Conservation (phyloP, 2,888 invertebrate species). For the Proisotoma minuta region DNA sequence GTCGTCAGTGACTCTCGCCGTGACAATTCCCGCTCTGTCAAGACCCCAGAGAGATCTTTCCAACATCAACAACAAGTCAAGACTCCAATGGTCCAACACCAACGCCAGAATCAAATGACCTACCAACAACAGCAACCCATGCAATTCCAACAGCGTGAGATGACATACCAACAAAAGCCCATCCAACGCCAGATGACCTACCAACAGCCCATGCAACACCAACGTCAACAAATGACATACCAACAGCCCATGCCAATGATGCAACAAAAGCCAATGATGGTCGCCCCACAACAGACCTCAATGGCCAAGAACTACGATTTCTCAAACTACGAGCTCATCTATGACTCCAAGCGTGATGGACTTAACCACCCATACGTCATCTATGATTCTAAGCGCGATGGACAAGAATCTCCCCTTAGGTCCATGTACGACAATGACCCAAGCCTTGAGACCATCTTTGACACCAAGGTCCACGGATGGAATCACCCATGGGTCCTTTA, state of each 20-base stretch:
- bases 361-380: slow-evolving; percentile 35
- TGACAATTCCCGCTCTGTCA: slow-evolving; percentile 3
- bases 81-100: background rate
- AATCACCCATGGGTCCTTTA: slow-evolving; percentile 29
- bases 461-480: slow-evolving; percentile 34
- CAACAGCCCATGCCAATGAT: slow-evolving; percentile 1
- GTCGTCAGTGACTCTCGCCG: slow-evolving; percentile 30
- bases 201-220: background rate
- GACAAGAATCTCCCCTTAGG: slow-evolving; percentile 30
- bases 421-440: slow-evolving; percentile 29
- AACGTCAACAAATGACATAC: background rate
- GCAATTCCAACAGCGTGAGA: background rate
- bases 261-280: slow-evolving; percentile 1
- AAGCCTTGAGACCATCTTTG: slow-evolving; percentile 30
- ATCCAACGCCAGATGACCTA: background rate
- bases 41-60: slow-evolving; percentile 14
- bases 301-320: slow-evolving; percentile 11
- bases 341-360: slow-evolving; percentile 33
- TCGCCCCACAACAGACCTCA: background rate
- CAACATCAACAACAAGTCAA: slow-evolving; percentile 14
- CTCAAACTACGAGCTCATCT: slow-evolving; percentile 37
- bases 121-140: slow-evolving; percentile 5
- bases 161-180: too few relatives aligned
- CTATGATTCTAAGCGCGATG: slow-evolving; percentile 36
- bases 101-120: background rate